Evolutionary conservation across 2,888 invertebrate species (phyloP).

Genomic region (Ypsolopha sequella): DNA sequence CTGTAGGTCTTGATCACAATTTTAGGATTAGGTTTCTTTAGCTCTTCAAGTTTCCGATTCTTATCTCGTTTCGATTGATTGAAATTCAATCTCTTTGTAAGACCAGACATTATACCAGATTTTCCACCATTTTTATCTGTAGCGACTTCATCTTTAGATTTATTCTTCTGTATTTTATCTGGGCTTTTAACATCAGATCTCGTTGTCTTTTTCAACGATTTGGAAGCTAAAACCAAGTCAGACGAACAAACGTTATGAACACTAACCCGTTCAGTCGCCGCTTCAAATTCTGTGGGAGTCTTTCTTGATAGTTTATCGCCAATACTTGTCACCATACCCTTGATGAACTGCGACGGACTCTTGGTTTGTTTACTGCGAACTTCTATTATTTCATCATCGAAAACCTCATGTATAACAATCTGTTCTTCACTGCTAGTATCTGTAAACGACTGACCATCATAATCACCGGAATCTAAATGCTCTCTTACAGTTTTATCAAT

Average conservation of each 20-base stretch:
- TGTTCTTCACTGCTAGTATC: constrained; percentile 56
- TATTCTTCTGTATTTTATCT: background rate
- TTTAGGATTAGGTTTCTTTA: constrained; percentile 36
- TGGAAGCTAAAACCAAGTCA: constrained; percentile 40
- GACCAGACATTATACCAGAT: constrained; percentile 39
- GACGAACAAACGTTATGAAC: constrained; percentile 45
- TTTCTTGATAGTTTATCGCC: constrained; percentile 34
- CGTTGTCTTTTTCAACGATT: constrained; percentile 30
- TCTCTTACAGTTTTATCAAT: constrained; percentile 45
- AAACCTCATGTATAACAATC: constrained; percentile 34
- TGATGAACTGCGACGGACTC: constrained; percentile 36
- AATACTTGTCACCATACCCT: constrained; percentile 33
- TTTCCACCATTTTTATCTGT: constrained; percentile 19
- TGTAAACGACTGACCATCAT: constrained; percentile 51
- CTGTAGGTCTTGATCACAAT: constrained; percentile 55
- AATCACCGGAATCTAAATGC: constrained; percentile 53
- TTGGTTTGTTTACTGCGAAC: constrained; percentile 21
- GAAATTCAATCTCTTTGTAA: constrained; percentile 47
- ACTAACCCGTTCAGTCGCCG: constrained; percentile 30
- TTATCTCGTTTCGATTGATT: constrained; percentile 49
- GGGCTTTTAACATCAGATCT: constrained; percentile 11
- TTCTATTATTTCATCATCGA: constrained; percentile 18
- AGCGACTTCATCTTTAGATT: constrained; percentile 14
- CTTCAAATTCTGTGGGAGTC: constrained; percentile 16
- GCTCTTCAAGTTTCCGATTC: constrained; percentile 19